Percentiles rank a stretch among this genome's conserved stretches.
Conservation (phyloP, 2,888 invertebrate genomes). For the Arctia plantaginis region DNA sequence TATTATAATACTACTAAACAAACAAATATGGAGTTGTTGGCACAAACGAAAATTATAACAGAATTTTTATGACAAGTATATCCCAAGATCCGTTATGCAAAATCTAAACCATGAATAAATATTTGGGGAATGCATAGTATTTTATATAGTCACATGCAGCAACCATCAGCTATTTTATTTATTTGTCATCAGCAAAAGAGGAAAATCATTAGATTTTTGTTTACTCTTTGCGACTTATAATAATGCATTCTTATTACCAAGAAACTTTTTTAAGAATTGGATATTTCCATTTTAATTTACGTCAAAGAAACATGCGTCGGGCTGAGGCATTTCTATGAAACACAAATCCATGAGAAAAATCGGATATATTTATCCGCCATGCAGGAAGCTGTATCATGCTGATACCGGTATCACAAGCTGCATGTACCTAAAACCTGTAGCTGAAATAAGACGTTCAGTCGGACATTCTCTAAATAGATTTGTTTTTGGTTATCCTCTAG, state of each 20-base stretch:
- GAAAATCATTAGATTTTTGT: conserved; percentile 59
- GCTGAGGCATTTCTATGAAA: conserved; percentile 84
- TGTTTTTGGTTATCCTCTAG: conserved; percentile 36
- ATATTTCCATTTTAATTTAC: conserved; percentile 65
- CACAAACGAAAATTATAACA: conserved; percentile 50
- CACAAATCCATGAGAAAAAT: conserved; percentile 81
- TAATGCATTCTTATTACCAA: conserved; percentile 70
- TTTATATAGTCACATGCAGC: conserved; percentile 80
- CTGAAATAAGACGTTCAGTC: conserved; percentile 45
- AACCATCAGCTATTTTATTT: conserved; percentile 73
- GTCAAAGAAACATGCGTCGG: conserved; percentile 82
- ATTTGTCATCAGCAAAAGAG: conserved; percentile 65
- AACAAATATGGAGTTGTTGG: conserved; percentile 52
- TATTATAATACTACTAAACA: conserved; percentile 54
- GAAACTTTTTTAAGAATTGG: conserved; percentile 49
- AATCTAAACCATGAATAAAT: conserved; percentile 69
- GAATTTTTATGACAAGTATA: conserved; percentile 53
- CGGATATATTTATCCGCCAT: conserved; percentile 83
- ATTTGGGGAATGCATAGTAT: conserved; percentile 74
- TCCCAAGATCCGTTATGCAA: conserved; percentile 68
- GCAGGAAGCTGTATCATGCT: conserved; percentile 86
- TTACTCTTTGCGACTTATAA: conserved; percentile 69
- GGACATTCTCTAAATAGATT: conserved; percentile 50
- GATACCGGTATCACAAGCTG: conserved; percentile 75
- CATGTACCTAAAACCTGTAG: conserved; percentile 64